A percentile compares a stretch with the other conserved stretches of the same genome.
Conservation (phyloP, 2,797 vertebrate species). For the Mastacembelus armatus region DNA sequence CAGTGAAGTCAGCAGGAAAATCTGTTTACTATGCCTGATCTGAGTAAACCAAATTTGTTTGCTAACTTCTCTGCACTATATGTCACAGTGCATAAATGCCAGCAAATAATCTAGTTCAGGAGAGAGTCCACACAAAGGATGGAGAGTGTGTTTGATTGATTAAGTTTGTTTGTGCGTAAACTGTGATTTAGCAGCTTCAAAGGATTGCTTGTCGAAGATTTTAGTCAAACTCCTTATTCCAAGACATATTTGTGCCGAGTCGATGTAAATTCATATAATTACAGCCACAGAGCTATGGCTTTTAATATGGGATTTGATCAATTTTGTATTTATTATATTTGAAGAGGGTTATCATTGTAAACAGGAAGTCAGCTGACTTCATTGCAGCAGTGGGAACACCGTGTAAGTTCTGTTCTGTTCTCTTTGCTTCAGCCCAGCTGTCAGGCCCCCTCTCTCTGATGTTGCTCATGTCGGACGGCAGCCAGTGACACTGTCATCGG, state of each 20-base stretch:
- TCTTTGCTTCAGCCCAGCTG: slow-evolving; percentile 45
- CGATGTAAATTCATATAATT: background rate
- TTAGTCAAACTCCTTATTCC: too few species aligned
- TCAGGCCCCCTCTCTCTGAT: slow-evolving; percentile 35
- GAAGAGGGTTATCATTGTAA: slow-evolving; percentile 48
- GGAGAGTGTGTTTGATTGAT: slow-evolving; percentile 7
- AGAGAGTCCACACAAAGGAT: background rate
- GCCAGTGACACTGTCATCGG: slow-evolving; percentile 49
- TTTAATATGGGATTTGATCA: slow-evolving; percentile 12
- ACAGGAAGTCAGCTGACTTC: slow-evolving; percentile 59
- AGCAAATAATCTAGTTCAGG: slow-evolving; percentile 9
- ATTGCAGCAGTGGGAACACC: slow-evolving; percentile 39
- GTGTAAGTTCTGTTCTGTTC: too few species aligned
- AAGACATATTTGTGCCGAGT: background rate
- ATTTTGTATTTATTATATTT: too few species aligned
- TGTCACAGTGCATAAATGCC: background rate
- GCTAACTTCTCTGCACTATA: background rate
- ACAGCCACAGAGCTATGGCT: slow-evolving; percentile 11
- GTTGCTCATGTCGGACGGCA: slow-evolving; percentile 41
- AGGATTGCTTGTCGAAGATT: too few species aligned
- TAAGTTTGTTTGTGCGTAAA: background rate
- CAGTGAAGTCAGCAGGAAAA: slow-evolving; percentile 41
- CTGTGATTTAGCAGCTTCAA: slow-evolving; percentile 10
- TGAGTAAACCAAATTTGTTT: slow-evolving; percentile 42
- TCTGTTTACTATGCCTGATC: slow-evolving; percentile 62